Evolutionary conservation across 2,113 vertebrate species (phyloP).

Genomic region (Pagrus major): DNA sequence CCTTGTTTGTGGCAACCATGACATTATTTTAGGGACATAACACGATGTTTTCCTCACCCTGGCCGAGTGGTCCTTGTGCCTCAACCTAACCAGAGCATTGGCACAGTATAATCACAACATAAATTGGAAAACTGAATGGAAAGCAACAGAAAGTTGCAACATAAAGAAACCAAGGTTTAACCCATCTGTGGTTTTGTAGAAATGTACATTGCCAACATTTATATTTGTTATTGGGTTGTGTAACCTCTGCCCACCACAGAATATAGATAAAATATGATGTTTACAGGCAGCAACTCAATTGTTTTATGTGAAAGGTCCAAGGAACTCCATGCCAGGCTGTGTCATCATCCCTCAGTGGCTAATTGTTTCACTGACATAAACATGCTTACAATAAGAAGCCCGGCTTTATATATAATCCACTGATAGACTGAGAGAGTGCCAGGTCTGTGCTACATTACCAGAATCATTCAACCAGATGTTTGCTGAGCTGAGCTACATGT

Average conservation of each 20-base stretch:
- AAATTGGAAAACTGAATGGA: too few species aligned
- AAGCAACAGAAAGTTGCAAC: too few species aligned
- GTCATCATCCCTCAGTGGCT: background rate
- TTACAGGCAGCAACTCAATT: background rate
- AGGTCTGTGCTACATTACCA: background rate
- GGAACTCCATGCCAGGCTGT: background rate
- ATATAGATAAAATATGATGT: background rate
- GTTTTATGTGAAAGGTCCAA: background rate
- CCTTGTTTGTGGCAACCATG: too few species aligned
- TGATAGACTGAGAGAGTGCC: background rate
- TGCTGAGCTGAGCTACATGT: conserved; percentile 29
- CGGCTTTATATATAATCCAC: background rate
- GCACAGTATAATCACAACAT: too few species aligned
- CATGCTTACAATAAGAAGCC: background rate
- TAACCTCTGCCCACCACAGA: background rate
- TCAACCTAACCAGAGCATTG: too few species aligned
- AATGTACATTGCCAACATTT: too few species aligned
- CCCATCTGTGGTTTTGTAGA: too few species aligned
- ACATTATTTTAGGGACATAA: too few species aligned
- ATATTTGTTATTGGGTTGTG: too few species aligned
- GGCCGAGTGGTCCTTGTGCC: too few species aligned
- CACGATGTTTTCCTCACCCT: too few species aligned
- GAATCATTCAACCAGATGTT: conserved; percentile 39
- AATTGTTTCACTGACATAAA: background rate
- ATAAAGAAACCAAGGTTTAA: too few species aligned